A percentile compares a stretch with the other conserved stretches of the same genome.
phyloP scores from a whole-genome alignment of 2,888 invertebrate species.

The Orchesellides sinensis region DNA sequence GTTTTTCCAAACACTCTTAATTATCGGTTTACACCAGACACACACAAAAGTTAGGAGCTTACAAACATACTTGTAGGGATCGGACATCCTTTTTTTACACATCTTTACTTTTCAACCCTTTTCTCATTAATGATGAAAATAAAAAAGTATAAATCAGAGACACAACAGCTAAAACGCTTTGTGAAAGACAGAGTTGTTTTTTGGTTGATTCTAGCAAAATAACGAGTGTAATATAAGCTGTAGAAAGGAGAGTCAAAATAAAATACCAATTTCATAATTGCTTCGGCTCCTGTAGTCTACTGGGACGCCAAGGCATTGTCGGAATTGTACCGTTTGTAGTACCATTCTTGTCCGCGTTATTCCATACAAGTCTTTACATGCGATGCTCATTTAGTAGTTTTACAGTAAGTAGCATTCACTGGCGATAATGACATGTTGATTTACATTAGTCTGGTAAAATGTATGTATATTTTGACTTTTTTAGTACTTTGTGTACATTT shows the following conservation, averaged over 20 bases:
- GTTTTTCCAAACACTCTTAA: conserved; percentile 45
- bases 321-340: conserved; percentile 22
- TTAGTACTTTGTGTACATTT: conserved; percentile 13
- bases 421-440: conserved; percentile 58
- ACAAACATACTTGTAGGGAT: conserved; percentile 22
- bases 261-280: conserved; percentile 52
- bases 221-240: not conserved
- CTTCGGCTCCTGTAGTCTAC: conserved; percentile 28
- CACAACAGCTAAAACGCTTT: not conserved
- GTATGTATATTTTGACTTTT: conserved; percentile 59
- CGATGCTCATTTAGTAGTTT: not conserved
- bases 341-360: not conserved
- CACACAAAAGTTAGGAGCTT: conserved; percentile 9
- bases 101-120: conserved; percentile 30
- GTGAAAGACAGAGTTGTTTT: conserved; percentile 19
- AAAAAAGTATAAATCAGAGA: not conserved
- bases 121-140: conserved; percentile 34
- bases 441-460: conserved; percentile 47
- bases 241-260: conserved; percentile 41
- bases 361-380: not conserved
- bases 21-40: conserved; percentile 46
- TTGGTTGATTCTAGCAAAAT: conserved; percentile 28
- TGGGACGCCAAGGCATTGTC: conserved; percentile 35
- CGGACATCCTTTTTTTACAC: conserved; percentile 13
- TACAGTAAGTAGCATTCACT: conserved; percentile 21